phyloP scores from a whole-genome alignment of 1,140 invertebrate genomes.

The Micrasema longulum region DNA sequence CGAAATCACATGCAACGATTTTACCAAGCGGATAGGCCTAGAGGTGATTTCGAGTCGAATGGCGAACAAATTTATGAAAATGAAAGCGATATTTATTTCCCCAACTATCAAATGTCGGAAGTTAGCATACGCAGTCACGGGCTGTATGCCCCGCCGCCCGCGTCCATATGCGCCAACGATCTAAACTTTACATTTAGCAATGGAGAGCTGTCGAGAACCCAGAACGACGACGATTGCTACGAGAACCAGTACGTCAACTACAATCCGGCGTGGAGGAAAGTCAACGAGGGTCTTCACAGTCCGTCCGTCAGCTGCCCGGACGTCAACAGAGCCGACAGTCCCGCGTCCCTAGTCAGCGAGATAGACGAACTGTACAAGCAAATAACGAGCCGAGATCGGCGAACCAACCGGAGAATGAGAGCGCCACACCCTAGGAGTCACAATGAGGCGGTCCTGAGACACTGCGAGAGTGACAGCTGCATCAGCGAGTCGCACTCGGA shows the following conservation, averaged over 20 bases:
- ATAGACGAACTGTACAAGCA: conserved; percentile 71
- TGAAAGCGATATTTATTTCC: conserved; percentile 71
- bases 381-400: conserved; percentile 64
- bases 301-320: conserved; percentile 64
- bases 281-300: conserved; percentile 57
- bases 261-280: conserved; percentile 64
- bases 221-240: conserved; percentile 47
- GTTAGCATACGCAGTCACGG: conserved; percentile 72
- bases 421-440: conserved; percentile 58
- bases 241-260: conserved; percentile 67
- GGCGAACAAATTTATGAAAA: conserved; percentile 66
- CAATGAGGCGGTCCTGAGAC: conserved; percentile 62
- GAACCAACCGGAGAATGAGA: conserved; percentile 57
- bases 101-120: conserved; percentile 73
- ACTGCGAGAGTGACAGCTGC: conserved; percentile 65
- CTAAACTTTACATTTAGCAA: conserved; percentile 63
- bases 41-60: conserved; percentile 63
- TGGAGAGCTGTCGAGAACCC: conserved; percentile 63
- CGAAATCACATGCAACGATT: not conserved
- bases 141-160: conserved; percentile 70
- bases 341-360: conserved; percentile 67
- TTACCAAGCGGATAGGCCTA: conserved; percentile 1
- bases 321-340: conserved; percentile 62
- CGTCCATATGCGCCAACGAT: conserved; percentile 67
- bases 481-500: conserved; percentile 65